Evolutionary conservation across 2,888 invertebrate species (phyloP).

Genomic region (Drosophila gaucha): DNA sequence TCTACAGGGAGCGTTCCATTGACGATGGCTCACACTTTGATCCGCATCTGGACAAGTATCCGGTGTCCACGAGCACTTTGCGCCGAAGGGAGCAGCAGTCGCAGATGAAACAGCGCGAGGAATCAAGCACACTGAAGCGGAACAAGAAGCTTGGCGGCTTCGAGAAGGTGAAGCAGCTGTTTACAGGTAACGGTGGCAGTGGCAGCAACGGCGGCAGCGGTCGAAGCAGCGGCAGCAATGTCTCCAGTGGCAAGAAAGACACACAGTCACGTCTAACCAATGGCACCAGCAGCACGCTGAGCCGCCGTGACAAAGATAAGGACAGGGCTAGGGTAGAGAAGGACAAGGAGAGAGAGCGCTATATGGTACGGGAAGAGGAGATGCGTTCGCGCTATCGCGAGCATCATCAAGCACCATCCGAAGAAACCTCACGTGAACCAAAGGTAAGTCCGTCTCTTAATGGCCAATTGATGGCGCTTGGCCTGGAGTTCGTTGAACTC

Average conservation of each 20-base stretch:
- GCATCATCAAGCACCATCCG: conserved; percentile 83
- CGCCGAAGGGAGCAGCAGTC: conserved; percentile 69
- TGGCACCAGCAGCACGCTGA: conserved; percentile 82
- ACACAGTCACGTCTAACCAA: conserved; percentile 61
- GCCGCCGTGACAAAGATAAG: conserved; percentile 80
- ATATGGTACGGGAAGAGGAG: conserved; percentile 86
- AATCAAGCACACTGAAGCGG: conserved; percentile 81
- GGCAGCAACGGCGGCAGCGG: conserved; percentile 87
- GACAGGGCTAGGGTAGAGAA: conserved; percentile 42
- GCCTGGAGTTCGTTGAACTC: conserved; percentile 54
- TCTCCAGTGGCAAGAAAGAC: conserved; percentile 70
- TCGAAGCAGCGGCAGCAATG: conserved; percentile 80
- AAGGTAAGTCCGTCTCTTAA: conserved; percentile 77
- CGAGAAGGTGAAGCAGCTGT: conserved; percentile 92
- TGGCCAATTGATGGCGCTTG: conserved; percentile 62
- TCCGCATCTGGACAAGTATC: conserved; percentile 87
- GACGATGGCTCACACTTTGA: conserved; percentile 89
- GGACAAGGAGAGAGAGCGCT: conserved; percentile 74
- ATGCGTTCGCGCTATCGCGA: conserved; percentile 87
- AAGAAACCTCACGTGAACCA: conserved; percentile 82
- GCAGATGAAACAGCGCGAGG: conserved; percentile 37
- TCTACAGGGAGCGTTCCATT: conserved; percentile 87
- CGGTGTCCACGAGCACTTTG: conserved; percentile 84
- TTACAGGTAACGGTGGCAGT: conserved; percentile 87
- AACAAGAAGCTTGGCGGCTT: conserved; percentile 89